A percentile compares a stretch with the other conserved stretches of the same genome.
Evolutionary conservation across 2,113 vertebrate species (phyloP).

Genomic region (Lepidothrix coronata): DNA sequence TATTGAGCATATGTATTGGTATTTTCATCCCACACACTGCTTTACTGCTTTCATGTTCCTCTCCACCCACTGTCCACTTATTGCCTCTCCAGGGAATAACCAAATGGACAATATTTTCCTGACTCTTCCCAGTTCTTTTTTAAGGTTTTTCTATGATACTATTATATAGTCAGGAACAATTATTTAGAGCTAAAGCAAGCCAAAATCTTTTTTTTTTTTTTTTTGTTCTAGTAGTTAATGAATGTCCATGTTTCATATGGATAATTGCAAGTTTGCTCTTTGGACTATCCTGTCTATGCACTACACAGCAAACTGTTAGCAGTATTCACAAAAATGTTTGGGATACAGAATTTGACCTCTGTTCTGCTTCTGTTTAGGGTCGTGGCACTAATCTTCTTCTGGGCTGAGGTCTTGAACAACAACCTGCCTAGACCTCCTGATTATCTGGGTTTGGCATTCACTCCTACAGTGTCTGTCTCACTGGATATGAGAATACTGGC

Average conservation of each 20-base stretch:
- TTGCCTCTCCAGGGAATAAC: background rate
- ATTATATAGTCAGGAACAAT: background rate
- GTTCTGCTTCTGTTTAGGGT: background rate
- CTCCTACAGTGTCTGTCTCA: rapidly evolving
- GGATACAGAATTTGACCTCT: background rate
- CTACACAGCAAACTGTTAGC: background rate
- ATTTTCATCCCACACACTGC: background rate
- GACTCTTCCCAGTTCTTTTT: background rate
- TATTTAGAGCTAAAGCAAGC: background rate
- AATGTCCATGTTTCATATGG: background rate
- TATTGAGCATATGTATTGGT: background rate
- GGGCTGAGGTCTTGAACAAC: background rate
- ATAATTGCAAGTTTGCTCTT: background rate
- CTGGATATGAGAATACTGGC: background rate
- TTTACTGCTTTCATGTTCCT: background rate
- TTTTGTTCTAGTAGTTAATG: background rate
- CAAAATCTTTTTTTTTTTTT: background rate
- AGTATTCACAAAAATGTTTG: background rate
- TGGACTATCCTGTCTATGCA: background rate
- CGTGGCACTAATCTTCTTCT: background rate
- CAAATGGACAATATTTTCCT: background rate
- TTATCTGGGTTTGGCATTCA: background rate
- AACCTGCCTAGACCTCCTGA: background rate
- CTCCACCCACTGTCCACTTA: background rate
- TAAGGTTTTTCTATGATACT: background rate